Evolutionary conservation across 2,113 vertebrate genomes (phyloP).

Genomic region (Campylomormyrus numenius): DNA sequence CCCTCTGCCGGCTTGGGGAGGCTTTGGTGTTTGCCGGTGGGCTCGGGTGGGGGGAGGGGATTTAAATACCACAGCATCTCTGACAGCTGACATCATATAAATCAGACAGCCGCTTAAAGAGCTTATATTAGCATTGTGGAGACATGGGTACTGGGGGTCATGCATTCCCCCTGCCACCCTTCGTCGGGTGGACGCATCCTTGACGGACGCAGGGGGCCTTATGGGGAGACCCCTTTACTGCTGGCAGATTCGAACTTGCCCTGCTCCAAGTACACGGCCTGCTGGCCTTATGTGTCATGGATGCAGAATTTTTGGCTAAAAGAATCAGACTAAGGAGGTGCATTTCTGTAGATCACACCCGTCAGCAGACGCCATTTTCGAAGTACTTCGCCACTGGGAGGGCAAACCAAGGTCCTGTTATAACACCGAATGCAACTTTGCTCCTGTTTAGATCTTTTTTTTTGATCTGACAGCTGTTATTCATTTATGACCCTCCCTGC

Average conservation of each 20-base stretch:
- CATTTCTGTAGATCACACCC: not conserved
- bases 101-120: constrained; percentile 10
- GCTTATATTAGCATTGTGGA: not conserved
- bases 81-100: constrained; percentile 15
- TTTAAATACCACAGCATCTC: not conserved
- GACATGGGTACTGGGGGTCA: not conserved
- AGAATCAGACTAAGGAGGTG: not conserved
- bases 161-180: not conserved
- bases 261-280: not conserved
- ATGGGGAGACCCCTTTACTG: not conserved
- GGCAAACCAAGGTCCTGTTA: not conserved
- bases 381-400: not conserved
- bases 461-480: constrained; percentile 56
- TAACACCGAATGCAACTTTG: not conserved
- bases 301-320: not conserved
- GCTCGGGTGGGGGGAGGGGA: not conserved
- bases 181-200: not conserved
- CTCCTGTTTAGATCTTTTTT: not conserved
- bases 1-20: not conserved
- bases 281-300: not conserved
- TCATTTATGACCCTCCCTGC: constrained; percentile 58
- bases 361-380: not conserved
- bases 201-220: not conserved
- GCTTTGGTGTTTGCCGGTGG: constrained; percentile 7
- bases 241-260: not conserved